Base-by-base conservation (phyloP, 2,888 invertebrate genomes). In the Temnothorax unifasciatus region DNA sequence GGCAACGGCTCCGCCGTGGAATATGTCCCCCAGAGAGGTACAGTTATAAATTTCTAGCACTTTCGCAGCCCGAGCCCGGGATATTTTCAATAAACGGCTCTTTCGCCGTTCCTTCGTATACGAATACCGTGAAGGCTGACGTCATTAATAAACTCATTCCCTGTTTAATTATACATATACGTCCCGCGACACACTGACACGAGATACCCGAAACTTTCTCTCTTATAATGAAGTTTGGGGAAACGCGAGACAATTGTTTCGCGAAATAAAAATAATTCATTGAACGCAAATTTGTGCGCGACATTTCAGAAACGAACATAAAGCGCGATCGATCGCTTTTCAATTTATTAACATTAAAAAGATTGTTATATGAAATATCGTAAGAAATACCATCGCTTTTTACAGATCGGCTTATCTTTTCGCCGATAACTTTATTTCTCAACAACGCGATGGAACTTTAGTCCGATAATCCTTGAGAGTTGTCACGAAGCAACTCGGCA, bases 31-130 rank as follows among this genome's bases (percentile, higher is more conserved):
- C 13, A 29, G 59, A 81, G 79, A 81, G 59, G 9, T 59, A 50
- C 13, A 73, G 74, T 81, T 79, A 73, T 73, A 73, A 79, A 79
- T 79, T 79, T 73, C 74, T 59, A 73, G 59, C 79, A 47, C 74
- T 38, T 74, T 74, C 79, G 63, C 64, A 34, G 15, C 61, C 9
- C 29, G n/a, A 54, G 11, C n/a, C 21, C 47, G 8, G 59, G 15
- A 81, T 79, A 79, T 74, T 81, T 81, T 81, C 79, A 79, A 79
- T 79, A 59, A 79, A 73, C 79, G 79, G 25, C 38, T 4, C n/a
- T 66, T 54, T 13, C 15, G 25, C 41, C 34, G 8, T 44, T 34
- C 41, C 52, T 74, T 59, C 47, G 38, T 15, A 2, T 41, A 18
- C 52, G 52, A 41, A 41, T 63, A 47, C 25, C 4, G 38, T n/a